Conservation (phyloP, 1,140 invertebrate genomes). For the Drosophila pseudoananassae region DNA sequence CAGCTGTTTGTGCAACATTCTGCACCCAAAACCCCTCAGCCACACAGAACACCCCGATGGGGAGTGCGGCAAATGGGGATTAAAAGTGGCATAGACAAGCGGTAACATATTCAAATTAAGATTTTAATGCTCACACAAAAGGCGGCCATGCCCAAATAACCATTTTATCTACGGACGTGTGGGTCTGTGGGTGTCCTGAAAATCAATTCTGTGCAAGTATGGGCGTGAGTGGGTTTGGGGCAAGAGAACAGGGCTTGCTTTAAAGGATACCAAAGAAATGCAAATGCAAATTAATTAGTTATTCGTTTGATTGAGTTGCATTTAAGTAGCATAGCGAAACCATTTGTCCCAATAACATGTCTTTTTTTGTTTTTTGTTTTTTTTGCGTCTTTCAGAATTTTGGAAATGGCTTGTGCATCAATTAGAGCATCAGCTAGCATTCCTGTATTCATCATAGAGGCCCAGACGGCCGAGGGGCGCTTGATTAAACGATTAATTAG, state of each 20-base stretch:
- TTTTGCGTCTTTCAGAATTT: no score
- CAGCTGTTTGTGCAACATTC: conserved; percentile 29
- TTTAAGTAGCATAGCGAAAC: conserved; percentile 42
- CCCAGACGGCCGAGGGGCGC: no score
- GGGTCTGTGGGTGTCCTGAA: neutral
- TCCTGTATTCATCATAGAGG: no score
- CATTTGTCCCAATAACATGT: conserved; percentile 1
- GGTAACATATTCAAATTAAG: conserved; percentile 81
- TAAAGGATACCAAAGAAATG: conserved; percentile 51
- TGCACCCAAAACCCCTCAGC: conserved; percentile 15
- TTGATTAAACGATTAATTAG: no score
- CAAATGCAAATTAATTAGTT: conserved; percentile 73
- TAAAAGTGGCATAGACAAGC: conserved; percentile 73
- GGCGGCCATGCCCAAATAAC: conserved; percentile 34
- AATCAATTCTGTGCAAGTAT: neutral
- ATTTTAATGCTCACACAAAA: conserved; percentile 76
- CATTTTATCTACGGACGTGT: conserved; percentile 18
- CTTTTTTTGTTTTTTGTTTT: no score
- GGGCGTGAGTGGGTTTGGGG: no score
- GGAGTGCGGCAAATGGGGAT: conserved; percentile 49
- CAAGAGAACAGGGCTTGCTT: neutral
- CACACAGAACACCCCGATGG: conserved; percentile 12
- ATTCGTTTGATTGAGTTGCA: conserved; percentile 46
- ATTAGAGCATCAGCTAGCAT: no score
- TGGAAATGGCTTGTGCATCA: no score